phyloP scores from a whole-genome alignment of 2,113 vertebrate genomes.

The Salvelinus namaycush region DNA sequence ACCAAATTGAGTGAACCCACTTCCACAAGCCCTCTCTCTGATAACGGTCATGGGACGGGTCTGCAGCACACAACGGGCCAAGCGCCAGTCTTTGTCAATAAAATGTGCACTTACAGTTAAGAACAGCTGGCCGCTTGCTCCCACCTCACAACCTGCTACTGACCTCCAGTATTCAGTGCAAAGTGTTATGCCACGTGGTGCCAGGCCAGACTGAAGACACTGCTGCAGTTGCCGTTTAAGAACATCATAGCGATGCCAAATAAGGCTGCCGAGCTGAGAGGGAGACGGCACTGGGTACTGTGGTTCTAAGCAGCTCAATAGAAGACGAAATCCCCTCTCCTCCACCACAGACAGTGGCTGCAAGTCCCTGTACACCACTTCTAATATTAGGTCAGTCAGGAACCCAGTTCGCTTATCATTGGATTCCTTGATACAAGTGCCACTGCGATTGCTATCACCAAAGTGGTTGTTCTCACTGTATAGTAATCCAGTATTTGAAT shows the following conservation, averaged over 20 bases:
- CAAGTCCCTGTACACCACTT: constrained; percentile 69
- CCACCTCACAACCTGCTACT: constrained; percentile 46
- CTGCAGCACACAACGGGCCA: constrained; percentile 58
- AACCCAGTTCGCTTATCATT: constrained; percentile 48
- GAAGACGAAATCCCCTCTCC: constrained; percentile 65
- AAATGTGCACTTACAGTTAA: constrained; percentile 56
- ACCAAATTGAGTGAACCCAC: constrained; percentile 44
- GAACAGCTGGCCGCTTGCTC: constrained; percentile 47
- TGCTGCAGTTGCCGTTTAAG: constrained; percentile 60
- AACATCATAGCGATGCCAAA: constrained; percentile 60
- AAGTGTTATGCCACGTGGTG: constrained; percentile 48
- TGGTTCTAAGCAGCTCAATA: constrained; percentile 68
- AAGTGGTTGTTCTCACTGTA: constrained; percentile 28
- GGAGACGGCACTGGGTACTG: constrained; percentile 48
- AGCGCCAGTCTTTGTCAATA: constrained; percentile 64
- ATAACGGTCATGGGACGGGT: constrained; percentile 40
- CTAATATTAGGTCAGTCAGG: constrained; percentile 62
- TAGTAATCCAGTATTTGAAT: constrained; percentile 25
- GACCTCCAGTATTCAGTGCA: constrained; percentile 62
- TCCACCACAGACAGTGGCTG: constrained; percentile 69
- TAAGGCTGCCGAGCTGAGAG: constrained; percentile 52
- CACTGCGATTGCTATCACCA: constrained; percentile 7
- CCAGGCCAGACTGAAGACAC: constrained; percentile 51
- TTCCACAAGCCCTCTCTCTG: constrained; percentile 12
- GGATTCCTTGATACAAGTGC: constrained; percentile 12